phyloP scores from a whole-genome alignment of 2,113 vertebrate genomes.

The Sceloporus undulatus region DNA sequence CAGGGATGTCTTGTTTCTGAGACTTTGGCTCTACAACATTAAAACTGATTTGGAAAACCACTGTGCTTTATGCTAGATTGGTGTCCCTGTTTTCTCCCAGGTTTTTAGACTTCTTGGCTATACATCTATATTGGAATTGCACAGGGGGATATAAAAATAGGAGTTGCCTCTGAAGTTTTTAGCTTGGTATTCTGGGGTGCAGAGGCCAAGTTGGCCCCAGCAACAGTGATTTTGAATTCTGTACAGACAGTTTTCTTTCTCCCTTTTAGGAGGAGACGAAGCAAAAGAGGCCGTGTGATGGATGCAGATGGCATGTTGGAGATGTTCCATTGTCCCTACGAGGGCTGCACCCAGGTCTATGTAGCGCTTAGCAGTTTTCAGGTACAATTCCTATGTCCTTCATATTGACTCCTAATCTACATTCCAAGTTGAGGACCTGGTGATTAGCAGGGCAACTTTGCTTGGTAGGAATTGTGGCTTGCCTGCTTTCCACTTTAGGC shows the following conservation, averaged over 20 bases:
- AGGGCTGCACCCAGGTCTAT: slow-evolving; percentile 92
- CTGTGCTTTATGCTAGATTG: neutral
- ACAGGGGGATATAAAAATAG: neutral
- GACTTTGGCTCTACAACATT: neutral
- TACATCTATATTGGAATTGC: neutral
- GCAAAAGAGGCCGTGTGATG: slow-evolving; percentile 80
- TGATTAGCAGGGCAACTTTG: neutral
- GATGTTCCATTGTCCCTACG: slow-evolving; percentile 92
- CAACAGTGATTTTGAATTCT: neutral
- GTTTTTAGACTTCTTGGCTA: no score
- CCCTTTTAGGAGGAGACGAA: slow-evolving; percentile 81
- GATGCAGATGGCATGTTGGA: slow-evolving; percentile 90
- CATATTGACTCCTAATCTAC: neutral
- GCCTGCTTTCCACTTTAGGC: neutral
- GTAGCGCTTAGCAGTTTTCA: slow-evolving; percentile 93
- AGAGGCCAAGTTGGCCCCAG: neutral
- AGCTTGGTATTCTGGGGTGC: neutral
- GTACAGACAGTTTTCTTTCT: neutral
- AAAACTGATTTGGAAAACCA: neutral
- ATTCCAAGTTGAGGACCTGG: neutral
- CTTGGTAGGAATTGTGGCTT: neutral
- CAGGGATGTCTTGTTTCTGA: neutral
- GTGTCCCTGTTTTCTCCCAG: neutral
- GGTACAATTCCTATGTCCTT: slow-evolving; percentile 70
- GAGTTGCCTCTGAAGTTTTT: neutral